A percentile compares a stretch with the other conserved stretches of the same genome.
Evolutionary conservation across 2,113 vertebrate species (phyloP).

Genomic region (Galbula dea): DNA sequence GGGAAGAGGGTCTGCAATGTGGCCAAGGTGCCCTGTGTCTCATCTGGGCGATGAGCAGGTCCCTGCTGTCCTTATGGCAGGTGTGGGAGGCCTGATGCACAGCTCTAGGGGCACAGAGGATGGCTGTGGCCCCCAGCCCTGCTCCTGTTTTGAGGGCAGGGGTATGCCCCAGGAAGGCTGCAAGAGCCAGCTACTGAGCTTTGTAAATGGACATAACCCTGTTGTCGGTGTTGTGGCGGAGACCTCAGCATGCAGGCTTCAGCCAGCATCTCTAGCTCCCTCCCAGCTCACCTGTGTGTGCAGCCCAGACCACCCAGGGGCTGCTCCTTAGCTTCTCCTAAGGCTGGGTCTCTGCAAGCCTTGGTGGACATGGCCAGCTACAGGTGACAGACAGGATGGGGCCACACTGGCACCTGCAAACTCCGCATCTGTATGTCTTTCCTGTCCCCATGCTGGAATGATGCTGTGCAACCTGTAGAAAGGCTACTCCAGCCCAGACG

Average conservation of each 20-base stretch:
- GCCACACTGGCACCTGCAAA: not conserved
- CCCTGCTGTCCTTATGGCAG: accelerated
- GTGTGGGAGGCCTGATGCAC: not conserved
- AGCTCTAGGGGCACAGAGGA: not conserved
- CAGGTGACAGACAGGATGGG: not conserved
- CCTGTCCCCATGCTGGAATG: accelerated
- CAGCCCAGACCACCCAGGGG: not conserved
- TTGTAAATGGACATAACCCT: constrained; percentile 39
- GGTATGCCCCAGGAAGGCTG: not conserved
- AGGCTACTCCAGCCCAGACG: not conserved
- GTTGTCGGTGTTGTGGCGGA: not conserved
- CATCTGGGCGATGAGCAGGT: not conserved
- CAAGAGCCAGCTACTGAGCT: not conserved
- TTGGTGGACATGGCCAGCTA: not conserved
- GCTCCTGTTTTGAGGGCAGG: not conserved
- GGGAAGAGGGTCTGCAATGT: not conserved
- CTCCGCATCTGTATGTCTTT: accelerated
- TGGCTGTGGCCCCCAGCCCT: accelerated
- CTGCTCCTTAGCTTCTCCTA: not conserved
- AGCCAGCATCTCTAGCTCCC: not conserved
- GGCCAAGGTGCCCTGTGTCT: not conserved
- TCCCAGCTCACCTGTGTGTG: not conserved
- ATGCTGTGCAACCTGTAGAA: not conserved
- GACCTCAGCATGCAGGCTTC: constrained; percentile 60
- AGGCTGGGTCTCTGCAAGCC: not conserved